Evolutionary conservation across 2,113 vertebrate species (phyloP).

Genomic region (Crotalus horridus): DNA sequence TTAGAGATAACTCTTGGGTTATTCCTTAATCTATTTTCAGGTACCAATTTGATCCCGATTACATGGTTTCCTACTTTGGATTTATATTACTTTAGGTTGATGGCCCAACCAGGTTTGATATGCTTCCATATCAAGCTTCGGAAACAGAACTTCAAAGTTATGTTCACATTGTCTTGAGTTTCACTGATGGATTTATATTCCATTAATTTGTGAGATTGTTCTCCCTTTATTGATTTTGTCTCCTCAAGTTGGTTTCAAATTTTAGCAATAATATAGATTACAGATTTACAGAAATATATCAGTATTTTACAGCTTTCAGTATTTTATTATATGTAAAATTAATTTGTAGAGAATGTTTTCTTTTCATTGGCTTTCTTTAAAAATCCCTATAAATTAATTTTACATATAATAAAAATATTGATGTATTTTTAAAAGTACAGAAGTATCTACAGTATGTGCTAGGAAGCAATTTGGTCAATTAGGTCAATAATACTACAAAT

Average conservation of each 20-base stretch:
- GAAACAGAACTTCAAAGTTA: not conserved
- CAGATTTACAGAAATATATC: not conserved
- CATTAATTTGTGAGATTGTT: not conserved
- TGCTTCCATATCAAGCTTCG: not conserved
- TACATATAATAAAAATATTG: not conserved
- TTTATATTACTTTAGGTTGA: not conserved
- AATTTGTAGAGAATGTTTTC: not conserved
- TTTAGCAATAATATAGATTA: not conserved
- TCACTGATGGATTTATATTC: not conserved
- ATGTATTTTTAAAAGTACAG: not conserved
- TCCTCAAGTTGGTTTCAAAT: not conserved
- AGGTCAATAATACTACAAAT: not conserved
- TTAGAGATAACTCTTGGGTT: not conserved
- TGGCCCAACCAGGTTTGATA: not conserved
- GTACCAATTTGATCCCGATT: not conserved
- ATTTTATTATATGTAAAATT: not conserved
- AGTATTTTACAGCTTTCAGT: not conserved
- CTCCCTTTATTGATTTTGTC: not conserved
- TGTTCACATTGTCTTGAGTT: not conserved
- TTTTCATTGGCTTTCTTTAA: not conserved
- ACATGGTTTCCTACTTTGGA: not conserved
- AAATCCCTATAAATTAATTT: not conserved
- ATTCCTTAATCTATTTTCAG: not conserved
- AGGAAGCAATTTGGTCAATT: not conserved
- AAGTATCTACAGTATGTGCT: not conserved